These are phyloP conservation scores for Sitta europaea DNA, from an alignment of 2,113 vertebrate genomes.

Conservation along the genomic window DNA sequence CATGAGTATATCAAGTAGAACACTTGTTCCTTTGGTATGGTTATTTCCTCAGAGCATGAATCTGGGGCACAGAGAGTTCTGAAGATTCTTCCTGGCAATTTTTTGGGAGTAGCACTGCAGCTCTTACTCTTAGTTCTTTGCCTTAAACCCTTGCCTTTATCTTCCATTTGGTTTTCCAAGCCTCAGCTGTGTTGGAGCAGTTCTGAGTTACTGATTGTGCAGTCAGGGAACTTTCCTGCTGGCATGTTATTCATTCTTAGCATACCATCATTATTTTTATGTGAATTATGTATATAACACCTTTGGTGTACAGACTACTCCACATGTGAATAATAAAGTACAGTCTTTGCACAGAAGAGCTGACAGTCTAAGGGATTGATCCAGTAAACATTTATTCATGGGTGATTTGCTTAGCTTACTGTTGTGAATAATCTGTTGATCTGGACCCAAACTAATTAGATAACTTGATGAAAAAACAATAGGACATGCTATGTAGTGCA, in stretches of 20 bases:
- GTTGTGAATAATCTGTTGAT: slow-evolving; percentile 17
- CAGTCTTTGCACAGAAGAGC: background rate
- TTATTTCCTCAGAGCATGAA: background rate
- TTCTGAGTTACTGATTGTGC: background rate
- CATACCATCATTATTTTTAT: slow-evolving; percentile 40
- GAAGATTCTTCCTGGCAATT: background rate
- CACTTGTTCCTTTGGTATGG: background rate
- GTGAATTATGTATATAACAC: slow-evolving; percentile 41
- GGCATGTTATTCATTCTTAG: slow-evolving; percentile 33
- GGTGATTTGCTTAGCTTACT: slow-evolving; percentile 5
- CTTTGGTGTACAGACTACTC: background rate
- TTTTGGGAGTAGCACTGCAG: background rate
- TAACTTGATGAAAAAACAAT: slow-evolving; percentile 1
- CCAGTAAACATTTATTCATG: slow-evolving; percentile 28
- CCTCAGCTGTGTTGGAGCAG: background rate
- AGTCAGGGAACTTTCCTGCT: slow-evolving; percentile 29
- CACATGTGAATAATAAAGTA: slow-evolving; percentile 34
- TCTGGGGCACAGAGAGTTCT: background rate
- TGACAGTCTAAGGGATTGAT: slow-evolving; percentile 38
- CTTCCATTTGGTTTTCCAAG: background rate
- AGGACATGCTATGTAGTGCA: background rate
- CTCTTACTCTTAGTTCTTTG: background rate
- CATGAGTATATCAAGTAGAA: background rate
- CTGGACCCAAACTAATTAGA: background rate
- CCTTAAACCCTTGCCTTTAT: background rate